phyloP scores from a whole-genome alignment of 2,888 invertebrate species.

The Eudasyphora cyanicolor region DNA sequence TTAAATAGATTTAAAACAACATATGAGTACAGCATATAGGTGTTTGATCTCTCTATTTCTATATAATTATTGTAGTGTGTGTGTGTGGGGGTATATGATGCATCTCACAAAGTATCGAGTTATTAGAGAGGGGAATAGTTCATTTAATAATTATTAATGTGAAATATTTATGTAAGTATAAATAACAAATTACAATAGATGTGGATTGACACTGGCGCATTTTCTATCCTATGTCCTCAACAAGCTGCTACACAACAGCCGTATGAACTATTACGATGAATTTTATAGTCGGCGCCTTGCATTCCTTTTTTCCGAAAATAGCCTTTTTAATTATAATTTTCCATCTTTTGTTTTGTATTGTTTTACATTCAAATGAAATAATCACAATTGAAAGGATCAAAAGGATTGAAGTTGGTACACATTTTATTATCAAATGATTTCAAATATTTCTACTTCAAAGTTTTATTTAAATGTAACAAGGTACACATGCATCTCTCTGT shows the following conservation, averaged over 20 bases:
- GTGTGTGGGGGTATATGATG: constrained; percentile 14
- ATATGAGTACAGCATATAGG: constrained; percentile 29
- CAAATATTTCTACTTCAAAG: too few relatives aligned
- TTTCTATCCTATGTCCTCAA: background rate
- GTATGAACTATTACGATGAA: too few relatives aligned
- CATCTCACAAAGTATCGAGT: background rate
- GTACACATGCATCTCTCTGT: too few relatives aligned
- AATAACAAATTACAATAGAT: constrained; percentile 35
- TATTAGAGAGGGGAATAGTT: constrained; percentile 17
- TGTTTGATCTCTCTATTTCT: background rate
- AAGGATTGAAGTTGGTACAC: too few relatives aligned
- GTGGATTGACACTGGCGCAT: background rate
- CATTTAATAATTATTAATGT: background rate
- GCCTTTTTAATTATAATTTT: too few relatives aligned
- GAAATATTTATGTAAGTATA: constrained; percentile 23
- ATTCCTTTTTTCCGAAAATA: too few relatives aligned
- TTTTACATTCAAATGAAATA: background rate
- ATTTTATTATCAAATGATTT: too few relatives aligned
- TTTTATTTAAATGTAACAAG: too few relatives aligned
- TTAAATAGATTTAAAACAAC: constrained; percentile 13
- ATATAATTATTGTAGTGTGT: too few relatives aligned
- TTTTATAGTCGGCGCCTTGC: too few relatives aligned
- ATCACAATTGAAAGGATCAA: background rate
- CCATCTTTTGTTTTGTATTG: background rate
- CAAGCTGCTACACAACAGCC: background rate